Percentiles rank a stretch among this genome's conserved stretches.
phyloP scores from a whole-genome alignment of 2,888 invertebrate species.

The Leucophenga montana region DNA sequence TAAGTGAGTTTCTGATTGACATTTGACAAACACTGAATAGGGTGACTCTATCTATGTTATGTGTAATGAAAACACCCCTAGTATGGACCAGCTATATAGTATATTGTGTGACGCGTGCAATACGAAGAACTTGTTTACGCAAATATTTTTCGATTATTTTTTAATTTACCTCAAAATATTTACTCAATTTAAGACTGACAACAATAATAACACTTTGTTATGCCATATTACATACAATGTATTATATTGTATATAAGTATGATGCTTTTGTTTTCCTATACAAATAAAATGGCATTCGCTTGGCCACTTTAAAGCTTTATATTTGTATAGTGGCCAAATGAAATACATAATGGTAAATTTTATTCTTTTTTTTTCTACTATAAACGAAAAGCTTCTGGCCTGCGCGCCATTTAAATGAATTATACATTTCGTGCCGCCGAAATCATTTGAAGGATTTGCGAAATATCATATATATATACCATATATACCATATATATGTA shows the following conservation, averaged over 20 bases:
- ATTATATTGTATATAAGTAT: no score
- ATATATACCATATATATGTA: background rate
- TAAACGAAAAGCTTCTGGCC: background rate
- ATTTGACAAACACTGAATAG: conserved; percentile 23
- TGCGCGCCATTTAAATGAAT: conserved; percentile 42
- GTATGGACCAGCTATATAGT: background rate
- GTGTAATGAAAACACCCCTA: background rate
- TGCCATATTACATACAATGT: no score
- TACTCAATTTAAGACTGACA: conserved; percentile 48
- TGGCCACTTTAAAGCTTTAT: no score
- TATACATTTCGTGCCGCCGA: conserved; percentile 70
- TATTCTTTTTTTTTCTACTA: background rate
- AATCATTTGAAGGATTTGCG: conserved; percentile 72
- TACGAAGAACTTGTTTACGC: conserved; percentile 44
- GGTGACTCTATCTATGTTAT: background rate
- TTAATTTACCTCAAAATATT: conserved; percentile 69
- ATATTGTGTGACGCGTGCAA: background rate
- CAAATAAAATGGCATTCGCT: no score
- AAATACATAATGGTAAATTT: background rate
- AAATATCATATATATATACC: conserved; percentile 37
- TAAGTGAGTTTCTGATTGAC: conserved; percentile 19
- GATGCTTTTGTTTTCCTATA: no score
- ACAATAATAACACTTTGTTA: no score
- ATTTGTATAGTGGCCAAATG: conserved; percentile 3
- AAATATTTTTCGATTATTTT: conserved; percentile 64